These are phyloP conservation scores for Xestia rhomboidea DNA, from an alignment of 2,888 invertebrate genomes.

Conservation along the genomic window DNA sequence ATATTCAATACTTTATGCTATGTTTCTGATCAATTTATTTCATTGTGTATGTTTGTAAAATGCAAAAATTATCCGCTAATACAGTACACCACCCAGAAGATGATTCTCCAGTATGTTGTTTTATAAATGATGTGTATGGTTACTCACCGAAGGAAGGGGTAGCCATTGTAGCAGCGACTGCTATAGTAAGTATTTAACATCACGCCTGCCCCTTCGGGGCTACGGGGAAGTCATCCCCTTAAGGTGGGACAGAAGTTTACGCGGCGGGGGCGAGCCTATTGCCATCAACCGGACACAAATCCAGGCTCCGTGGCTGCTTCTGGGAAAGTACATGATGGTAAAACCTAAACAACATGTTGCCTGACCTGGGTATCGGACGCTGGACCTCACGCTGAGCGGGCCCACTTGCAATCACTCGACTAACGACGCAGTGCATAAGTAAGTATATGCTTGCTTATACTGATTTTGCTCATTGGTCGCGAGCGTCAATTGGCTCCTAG, in stretches of 20 bases:
- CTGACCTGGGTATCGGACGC: too few relatives aligned
- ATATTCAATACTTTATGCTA: not conserved
- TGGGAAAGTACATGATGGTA: not conserved
- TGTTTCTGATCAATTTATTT: constrained; percentile 7
- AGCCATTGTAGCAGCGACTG: constrained; percentile 63
- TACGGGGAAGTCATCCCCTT: not conserved
- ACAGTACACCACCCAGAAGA: not conserved
- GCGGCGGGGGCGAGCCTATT: not conserved
- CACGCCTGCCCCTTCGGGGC: not conserved
- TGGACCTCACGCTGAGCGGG: too few relatives aligned
- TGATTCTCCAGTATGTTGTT: constrained; percentile 20
- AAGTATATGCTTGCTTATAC: too few relatives aligned
- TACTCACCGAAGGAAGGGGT: constrained; percentile 63
- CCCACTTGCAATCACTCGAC: too few relatives aligned
- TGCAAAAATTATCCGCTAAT: constrained; percentile 14
- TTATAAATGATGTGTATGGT: constrained; percentile 54
- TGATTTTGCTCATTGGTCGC: too few relatives aligned
- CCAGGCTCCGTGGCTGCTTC: not conserved
- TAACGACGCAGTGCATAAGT: too few relatives aligned
- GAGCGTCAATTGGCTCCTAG: too few relatives aligned
- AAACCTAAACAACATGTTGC: not conserved
- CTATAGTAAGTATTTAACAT: constrained; percentile 68
- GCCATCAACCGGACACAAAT: not conserved
- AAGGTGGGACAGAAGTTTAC: not conserved
- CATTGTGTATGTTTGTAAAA: constrained; percentile 23